Evolutionary conservation across 2,113 vertebrate species (phyloP).

Genomic region (Litocranius walleri): DNA sequence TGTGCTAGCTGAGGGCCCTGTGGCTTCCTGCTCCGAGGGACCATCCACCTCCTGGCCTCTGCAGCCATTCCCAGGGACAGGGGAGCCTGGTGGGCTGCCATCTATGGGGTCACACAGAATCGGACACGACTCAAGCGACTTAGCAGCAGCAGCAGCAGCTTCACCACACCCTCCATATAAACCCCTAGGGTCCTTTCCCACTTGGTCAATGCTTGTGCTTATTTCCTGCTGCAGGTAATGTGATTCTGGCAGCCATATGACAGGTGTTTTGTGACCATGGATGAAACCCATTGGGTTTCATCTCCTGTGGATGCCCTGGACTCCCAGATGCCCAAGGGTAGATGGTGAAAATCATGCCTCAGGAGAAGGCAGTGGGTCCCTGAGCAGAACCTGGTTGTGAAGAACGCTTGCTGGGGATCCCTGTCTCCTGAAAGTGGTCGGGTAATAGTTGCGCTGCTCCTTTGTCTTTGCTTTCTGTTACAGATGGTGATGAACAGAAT

Average conservation of each 20-base stretch:
- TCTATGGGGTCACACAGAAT: too few species aligned
- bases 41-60: too few species aligned
- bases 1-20: background rate
- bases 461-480: background rate
- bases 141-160: too few species aligned
- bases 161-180: background rate
- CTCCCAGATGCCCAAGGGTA: background rate
- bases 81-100: too few species aligned
- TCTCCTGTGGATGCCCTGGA: background rate
- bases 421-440: background rate
- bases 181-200: background rate
- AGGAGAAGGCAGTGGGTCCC: background rate
- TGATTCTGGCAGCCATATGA: background rate
- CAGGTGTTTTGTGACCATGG: background rate
- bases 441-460: background rate
- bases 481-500: background rate
- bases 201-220: background rate
- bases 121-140: too few species aligned
- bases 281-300: background rate
- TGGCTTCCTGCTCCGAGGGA: fast-evolving
- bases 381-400: background rate
- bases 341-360: background rate
- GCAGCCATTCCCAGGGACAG: background rate
- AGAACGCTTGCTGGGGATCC: background rate
- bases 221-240: background rate